Evolutionary conservation across 2,797 vertebrate genomes (phyloP), one percentile per base, ranked within the genome.

Genomic region (Carduelis carduelis): DNA sequence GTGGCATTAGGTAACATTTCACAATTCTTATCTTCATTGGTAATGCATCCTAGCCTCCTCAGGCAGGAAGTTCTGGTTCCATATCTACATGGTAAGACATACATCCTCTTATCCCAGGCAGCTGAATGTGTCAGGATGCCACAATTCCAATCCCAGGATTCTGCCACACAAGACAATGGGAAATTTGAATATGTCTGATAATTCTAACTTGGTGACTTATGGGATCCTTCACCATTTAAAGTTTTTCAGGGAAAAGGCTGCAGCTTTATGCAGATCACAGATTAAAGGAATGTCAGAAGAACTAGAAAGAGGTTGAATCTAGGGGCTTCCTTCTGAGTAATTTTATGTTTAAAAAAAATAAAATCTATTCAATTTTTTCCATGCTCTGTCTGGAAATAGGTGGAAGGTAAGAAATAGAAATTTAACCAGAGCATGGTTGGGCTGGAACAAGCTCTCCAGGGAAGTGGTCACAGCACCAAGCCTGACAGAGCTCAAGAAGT

Each of bases 401-500:
- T 63, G 9, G 14, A 75, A 77, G 24, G 12, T 20, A 74, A 74
- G 17, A 81, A 49, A 39, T 8, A 43, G 5, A 59, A 61, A 71
- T 22, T 61, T 37, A 14, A 11, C 18, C n/a, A 37, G n/a, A 53
- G 8, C 2, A 5, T 4, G 7, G 3, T 0, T 52, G 27, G 37
- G 22, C 6, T 35, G 21, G 46, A 52, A 52, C 27, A 44, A 35
- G 26, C 11, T 32, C 6, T 5, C 5, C 46, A 60, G 46, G 18
- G 9, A 52, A 44, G 9, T 21, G 17, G 3, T 32, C 11, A 15
- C 14, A 52, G 18, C 14, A 21, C 4, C 14, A 44, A 43, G 18
- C 9, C 27, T 24, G 27, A 8, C 27, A 22, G 21, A 27, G 7
- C 9, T 37, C 27, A 52, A 32, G 4, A 32, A 44, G 2, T 27